Percentiles rank a stretch among this genome's conserved stretches.
Evolutionary conservation across 35 echinoderm and acorn worm species (phyloP).

Genomic region (Ophiothrix spiculata): DNA sequence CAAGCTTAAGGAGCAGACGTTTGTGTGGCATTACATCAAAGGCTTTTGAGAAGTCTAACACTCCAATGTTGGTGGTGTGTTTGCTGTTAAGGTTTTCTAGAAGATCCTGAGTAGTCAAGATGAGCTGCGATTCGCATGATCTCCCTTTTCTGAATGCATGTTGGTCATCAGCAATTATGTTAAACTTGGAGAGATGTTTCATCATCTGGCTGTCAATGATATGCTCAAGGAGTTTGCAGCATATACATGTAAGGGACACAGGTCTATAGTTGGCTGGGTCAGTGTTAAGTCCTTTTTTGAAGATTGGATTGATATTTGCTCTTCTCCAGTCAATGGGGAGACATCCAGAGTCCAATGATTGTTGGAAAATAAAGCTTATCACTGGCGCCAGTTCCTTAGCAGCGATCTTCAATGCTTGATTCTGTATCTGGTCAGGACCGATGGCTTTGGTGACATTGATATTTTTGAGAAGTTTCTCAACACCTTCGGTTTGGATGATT

Average conservation of each 20-base stretch:
- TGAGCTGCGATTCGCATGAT: conserved; percentile 18
- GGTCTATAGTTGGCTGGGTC: conserved; percentile 47
- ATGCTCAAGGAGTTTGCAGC: conserved; percentile 48
- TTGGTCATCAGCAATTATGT: too few species aligned
- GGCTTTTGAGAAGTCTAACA: too few species aligned
- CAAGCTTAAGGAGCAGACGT: conserved; percentile 41
- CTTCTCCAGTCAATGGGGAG: conserved; percentile 35
- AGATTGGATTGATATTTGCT: conserved; percentile 32
- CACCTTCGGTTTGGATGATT: neutral
- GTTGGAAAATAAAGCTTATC: conserved; percentile 12
- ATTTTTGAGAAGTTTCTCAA: conserved; percentile 6
- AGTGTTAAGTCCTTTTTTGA: conserved; percentile 39
- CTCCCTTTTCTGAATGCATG: neutral
- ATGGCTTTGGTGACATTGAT: conserved; percentile 37
- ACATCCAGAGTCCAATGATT: conserved; percentile 23
- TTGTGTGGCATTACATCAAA: conserved; percentile 46
- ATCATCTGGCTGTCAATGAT: conserved; percentile 14
- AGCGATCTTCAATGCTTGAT: conserved; percentile 24
- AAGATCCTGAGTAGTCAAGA: conserved; percentile 1
- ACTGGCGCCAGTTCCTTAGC: conserved; percentile 29
- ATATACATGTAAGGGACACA: conserved; percentile 28
- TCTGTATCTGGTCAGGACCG: conserved; percentile 16
- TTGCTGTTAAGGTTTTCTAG: conserved; percentile 4
- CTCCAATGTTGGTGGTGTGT: conserved; percentile 9
- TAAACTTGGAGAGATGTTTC: conserved; percentile 1